phyloP scores from a whole-genome alignment of 2,888 invertebrate species.

The Blastobasis lacticolella region DNA sequence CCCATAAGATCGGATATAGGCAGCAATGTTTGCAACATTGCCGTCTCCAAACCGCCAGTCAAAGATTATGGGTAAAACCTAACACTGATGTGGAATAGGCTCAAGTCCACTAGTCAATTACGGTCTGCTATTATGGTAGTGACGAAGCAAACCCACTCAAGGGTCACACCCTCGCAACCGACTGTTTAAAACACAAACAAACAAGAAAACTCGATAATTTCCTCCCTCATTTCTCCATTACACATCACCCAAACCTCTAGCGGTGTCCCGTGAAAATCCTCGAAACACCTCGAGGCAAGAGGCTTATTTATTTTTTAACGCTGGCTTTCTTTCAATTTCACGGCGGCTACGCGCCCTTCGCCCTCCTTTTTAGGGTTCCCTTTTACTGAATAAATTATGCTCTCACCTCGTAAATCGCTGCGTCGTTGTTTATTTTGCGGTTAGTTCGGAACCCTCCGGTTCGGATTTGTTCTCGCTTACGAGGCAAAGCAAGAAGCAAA shows the following conservation, averaged over 20 bases:
- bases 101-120: too few species aligned
- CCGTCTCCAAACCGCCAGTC: too few species aligned
- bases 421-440: constrained; percentile 43
- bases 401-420: constrained; percentile 48
- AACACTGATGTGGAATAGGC: too few species aligned
- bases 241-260: background rate
- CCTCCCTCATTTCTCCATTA: background rate
- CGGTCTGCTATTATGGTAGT: too few species aligned
- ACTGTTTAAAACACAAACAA: too few species aligned
- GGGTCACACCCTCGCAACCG: too few species aligned
- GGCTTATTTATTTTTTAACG: constrained; percentile 35
- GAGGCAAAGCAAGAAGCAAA: background rate
- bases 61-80: too few species aligned
- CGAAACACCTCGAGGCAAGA: constrained; percentile 4
- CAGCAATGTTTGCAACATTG: too few species aligned
- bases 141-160: too few species aligned
- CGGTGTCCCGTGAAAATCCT: background rate
- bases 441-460: constrained; percentile 29
- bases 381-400: constrained; percentile 64
- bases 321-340: constrained; percentile 62
- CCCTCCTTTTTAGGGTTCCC: constrained; percentile 26
- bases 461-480: constrained; percentile 38
- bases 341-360: constrained; percentile 38
- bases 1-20: too few species aligned
- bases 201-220: too few species aligned